A percentile compares a stretch with the other conserved stretches of the same genome.
Conservation (phyloP, 2,797 vertebrate genomes). For the Smutsia gigantea region DNA sequence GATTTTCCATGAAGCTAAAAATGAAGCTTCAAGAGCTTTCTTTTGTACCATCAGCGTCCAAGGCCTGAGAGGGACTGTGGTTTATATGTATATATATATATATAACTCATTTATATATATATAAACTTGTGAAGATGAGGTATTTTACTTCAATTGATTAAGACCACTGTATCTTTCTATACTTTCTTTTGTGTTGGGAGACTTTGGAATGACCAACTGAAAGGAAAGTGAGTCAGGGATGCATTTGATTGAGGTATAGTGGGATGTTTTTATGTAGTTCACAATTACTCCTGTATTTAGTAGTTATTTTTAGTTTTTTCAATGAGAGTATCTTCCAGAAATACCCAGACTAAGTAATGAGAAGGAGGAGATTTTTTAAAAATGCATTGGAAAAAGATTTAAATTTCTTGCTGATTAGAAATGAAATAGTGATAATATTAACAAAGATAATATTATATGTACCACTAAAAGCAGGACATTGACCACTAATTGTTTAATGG, state of each 20-base stretch:
- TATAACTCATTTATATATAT: background rate
- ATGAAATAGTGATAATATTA: background rate
- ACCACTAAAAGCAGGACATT: background rate
- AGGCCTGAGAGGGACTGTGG: background rate
- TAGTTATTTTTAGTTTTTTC: background rate
- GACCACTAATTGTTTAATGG: background rate
- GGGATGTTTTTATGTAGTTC: background rate
- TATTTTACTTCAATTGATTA: background rate
- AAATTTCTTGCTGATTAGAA: background rate
- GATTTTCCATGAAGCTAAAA: background rate
- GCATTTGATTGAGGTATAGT: background rate
- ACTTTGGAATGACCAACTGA: background rate
- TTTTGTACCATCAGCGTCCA: background rate
- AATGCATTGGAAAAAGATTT: background rate
- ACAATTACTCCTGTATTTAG: background rate
- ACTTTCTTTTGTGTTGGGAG: background rate
- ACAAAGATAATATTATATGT: background rate
- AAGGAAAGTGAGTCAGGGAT: background rate
- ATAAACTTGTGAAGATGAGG: background rate
- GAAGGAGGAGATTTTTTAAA: background rate
- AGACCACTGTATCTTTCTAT: background rate
- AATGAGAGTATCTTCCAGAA: background rate
- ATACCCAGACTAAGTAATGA: background rate
- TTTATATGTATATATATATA: background rate
- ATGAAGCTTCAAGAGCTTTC: background rate